Evolutionary conservation across 2,113 vertebrate species (phyloP), one percentile per base, ranked within the genome.

Genomic region (Willisornis vidua): DNA sequence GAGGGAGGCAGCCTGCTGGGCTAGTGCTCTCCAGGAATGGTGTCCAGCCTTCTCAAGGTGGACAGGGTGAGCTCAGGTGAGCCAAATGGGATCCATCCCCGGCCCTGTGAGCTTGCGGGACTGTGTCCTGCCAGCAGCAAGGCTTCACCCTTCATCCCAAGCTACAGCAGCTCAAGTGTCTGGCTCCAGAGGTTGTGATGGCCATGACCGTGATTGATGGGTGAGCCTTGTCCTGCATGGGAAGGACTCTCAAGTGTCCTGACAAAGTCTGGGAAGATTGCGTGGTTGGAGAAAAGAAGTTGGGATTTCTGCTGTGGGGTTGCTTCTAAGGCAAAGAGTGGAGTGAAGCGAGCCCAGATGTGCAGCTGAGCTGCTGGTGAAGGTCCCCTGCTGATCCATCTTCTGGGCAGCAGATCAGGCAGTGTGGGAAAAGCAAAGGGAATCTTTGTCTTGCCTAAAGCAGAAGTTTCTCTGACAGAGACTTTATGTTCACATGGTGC

Each of bases 211-310:
- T 41, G 49, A 41, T 1, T 8, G 12, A 23, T 58, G 62, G 14
- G 6, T 12, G 43, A 83, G 24, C 41, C 19, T 77, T 41, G 63
- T 48, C 79, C 51, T 7, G 2, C 1, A 0, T 0, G 2, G 18
- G n/a, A 49, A 79, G 37, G 71, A 59, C 41, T 70, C 19, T 0
- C 6, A 57, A 0, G 2, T 57, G 43, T 12, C 28, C 37, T 51
- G 41, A 29, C 7, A 48, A 63, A 86, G 52, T 95, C 84, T 67
- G 24, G 20, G 23, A 28, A 61, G 24, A 15, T 15, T 65, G 35
- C 4, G 0, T 22, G 25, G 19, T 5, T 6, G 12, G 71, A 39
- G 28, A 37, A 37, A 51, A 52, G 14, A 61, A 54, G 24, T 1
- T 18, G 26, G 72, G 45, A 29, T 71, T 85, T 94, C 45, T 80